Conservation (phyloP, 2,113 vertebrate genomes). For the Limnothrissa miodon region DNA sequence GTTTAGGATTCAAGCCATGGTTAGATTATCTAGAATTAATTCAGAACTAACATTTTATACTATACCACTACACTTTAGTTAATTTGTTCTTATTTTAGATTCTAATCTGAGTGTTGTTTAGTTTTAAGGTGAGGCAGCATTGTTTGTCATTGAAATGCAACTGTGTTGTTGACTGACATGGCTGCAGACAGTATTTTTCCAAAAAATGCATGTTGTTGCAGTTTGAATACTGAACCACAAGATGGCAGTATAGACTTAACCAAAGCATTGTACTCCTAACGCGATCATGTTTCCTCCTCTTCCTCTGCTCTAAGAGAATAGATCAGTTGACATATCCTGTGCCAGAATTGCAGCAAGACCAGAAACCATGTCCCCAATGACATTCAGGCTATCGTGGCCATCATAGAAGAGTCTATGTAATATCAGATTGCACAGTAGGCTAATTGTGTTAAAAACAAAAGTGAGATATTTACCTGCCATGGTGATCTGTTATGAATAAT, state of each 20-base stretch:
- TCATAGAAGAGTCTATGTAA: background rate
- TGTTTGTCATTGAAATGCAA: too few species aligned
- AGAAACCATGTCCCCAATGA: background rate
- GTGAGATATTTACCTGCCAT: constrained; percentile 78
- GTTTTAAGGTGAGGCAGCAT: background rate
- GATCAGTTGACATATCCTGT: background rate
- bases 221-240: background rate
- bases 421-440: background rate
- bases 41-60: too few species aligned
- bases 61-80: too few species aligned
- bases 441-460: background rate
- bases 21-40: too few species aligned
- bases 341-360: background rate
- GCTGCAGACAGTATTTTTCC: background rate
- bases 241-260: background rate
- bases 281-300: background rate
- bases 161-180: background rate
- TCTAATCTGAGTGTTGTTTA: background rate
- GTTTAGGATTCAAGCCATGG: too few species aligned
- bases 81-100: background rate
- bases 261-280: background rate
- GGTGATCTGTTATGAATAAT: constrained; percentile 53
- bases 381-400: background rate
- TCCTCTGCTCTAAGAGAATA: background rate
- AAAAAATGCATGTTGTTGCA: background rate